phyloP scores from a whole-genome alignment of 2,797 vertebrate genomes.

The Xenentodon cancila region DNA sequence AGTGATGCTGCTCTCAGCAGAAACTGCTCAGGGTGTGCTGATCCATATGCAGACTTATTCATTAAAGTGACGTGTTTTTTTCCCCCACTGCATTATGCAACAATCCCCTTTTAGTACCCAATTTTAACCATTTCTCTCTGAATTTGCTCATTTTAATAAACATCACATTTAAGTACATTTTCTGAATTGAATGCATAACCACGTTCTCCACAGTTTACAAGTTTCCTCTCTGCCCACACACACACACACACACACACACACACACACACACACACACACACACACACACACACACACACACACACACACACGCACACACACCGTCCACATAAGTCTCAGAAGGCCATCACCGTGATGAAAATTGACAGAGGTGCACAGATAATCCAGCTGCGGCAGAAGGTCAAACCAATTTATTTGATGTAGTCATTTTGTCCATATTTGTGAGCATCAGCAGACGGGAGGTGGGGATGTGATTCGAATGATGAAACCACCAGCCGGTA shows the following conservation, averaged over 20 bases:
- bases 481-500: conserved; percentile 38
- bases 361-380: conserved; percentile 52
- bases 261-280: too few species aligned
- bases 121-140: conserved; percentile 1
- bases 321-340: conserved; percentile 27
- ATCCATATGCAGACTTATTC: conserved; percentile 52
- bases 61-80: conserved; percentile 32
- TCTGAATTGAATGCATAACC: conserved; percentile 2
- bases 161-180: conserved; percentile 11
- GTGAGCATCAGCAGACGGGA: conserved; percentile 44
- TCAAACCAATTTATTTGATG: conserved; percentile 69
- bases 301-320: neutral
- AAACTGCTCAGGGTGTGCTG: conserved; percentile 40
- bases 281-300: neutral
- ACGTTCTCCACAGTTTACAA: conserved; percentile 3
- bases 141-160: conserved; percentile 9
- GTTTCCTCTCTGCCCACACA: conserved; percentile 13
- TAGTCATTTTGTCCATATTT: conserved; percentile 51
- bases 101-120: neutral
- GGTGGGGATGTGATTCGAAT: conserved; percentile 61
- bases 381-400: conserved; percentile 64
- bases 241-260: conserved; percentile 15
- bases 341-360: conserved; percentile 70
- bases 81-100: conserved; percentile 15
- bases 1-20: conserved; percentile 51